A percentile compares a stretch with the other conserved stretches of the same genome.
These are phyloP conservation scores for Marcusenius ussheri DNA, from an alignment of 2,113 vertebrate genomes.

Conservation along the genomic window DNA sequence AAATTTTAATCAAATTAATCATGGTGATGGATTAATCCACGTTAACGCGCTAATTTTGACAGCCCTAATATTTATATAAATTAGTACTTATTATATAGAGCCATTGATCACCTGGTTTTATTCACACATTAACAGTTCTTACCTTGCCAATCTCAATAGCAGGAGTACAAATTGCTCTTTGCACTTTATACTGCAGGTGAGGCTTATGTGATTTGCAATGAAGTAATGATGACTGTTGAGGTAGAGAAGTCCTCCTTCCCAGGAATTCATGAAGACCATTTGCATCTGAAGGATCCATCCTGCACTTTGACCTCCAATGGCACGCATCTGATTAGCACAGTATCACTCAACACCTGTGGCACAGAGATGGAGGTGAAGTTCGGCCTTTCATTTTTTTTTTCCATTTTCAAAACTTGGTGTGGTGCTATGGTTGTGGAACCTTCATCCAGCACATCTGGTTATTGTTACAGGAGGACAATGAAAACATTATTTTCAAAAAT, in stretches of 20 bases:
- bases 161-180: not conserved
- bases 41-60: no score
- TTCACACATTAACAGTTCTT: not conserved
- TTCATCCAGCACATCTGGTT: not conserved
- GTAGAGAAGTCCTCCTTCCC: slow-evolving; percentile 38
- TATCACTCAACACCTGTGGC: slow-evolving; percentile 55
- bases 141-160: not conserved
- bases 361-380: slow-evolving; percentile 50
- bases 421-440: not conserved
- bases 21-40: no score
- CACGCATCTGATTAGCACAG: slow-evolving; percentile 42
- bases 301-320: slow-evolving; percentile 53
- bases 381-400: not conserved
- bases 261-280: slow-evolving; percentile 32
- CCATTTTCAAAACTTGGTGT: not conserved
- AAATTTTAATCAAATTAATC: no score
- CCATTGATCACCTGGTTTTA: not conserved
- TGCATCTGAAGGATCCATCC: slow-evolving; percentile 45
- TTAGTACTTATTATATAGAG: not conserved
- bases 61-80: no score
- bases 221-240: slow-evolving; percentile 42
- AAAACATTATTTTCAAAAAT: slow-evolving; percentile 54
- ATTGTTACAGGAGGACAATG: slow-evolving; percentile 45
- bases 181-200: slow-evolving; percentile 24
- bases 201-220: slow-evolving; percentile 39